Evolutionary conservation across 1,140 invertebrate species (phyloP).

Genomic region (Riptortus pedestris): DNA sequence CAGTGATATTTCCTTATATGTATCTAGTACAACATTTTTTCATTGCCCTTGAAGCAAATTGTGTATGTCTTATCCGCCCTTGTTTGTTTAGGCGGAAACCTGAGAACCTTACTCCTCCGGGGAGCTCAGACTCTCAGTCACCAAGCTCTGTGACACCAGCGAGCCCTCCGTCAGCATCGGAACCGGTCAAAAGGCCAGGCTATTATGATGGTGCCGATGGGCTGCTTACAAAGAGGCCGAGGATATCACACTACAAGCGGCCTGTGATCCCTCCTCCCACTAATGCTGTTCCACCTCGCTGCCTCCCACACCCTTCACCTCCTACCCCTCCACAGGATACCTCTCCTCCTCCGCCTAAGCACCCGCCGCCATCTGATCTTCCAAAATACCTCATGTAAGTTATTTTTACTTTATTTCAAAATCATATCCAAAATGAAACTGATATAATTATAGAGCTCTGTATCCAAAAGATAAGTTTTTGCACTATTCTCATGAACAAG

Average conservation of each 20-base stretch:
- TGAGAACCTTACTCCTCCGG: constrained; percentile 74
- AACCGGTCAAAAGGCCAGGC: constrained; percentile 44
- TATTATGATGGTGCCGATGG: constrained; percentile 50
- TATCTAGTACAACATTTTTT: no score
- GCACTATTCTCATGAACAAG: no score
- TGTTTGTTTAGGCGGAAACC: constrained; percentile 58
- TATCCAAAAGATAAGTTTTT: no score
- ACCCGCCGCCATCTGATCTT: constrained; percentile 23
- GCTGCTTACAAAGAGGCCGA: constrained; percentile 60
- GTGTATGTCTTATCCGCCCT: neutral
- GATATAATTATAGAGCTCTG: no score
- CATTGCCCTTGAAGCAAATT: no score
- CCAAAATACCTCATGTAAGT: constrained; percentile 47
- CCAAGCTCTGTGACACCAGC: constrained; percentile 57
- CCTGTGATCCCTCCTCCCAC: constrained; percentile 35
- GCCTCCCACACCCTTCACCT: constrained; percentile 20
- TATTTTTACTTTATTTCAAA: constrained; percentile 4
- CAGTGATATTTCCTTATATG: no score
- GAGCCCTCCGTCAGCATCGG: constrained; percentile 45
- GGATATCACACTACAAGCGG: constrained; percentile 68
- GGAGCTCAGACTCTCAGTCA: constrained; percentile 67
- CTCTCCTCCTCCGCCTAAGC: constrained; percentile 21
- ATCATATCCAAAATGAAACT: no score
- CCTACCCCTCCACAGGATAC: constrained; percentile 27
- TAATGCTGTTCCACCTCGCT: constrained; percentile 1